Evolutionary conservation across 1,140 invertebrate genomes (phyloP), one percentile per base, ranked within the genome.

Genomic region (Eumaeus atala): DNA sequence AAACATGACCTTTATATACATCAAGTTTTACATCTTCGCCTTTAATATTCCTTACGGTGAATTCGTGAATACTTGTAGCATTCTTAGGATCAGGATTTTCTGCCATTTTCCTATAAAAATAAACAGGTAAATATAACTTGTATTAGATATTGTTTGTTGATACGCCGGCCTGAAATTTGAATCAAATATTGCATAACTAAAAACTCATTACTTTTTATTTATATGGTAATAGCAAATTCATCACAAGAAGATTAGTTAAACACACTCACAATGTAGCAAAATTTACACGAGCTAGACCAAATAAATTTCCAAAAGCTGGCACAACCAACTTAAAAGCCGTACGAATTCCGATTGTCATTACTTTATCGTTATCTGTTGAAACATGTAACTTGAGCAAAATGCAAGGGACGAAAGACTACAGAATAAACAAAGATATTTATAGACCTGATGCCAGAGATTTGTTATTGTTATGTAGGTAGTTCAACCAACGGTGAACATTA

Each of bases 1-100:
- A 88, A 10, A 95, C 93, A 77, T 93, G 90, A 9, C 90, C 93
- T 74, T 91, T 91, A 81, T 95, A 96, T 69, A 91, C 91, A 49
- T 92, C 91, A 53, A 96, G 70, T 0, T 92, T 90, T 0, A 96
- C 91, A 50, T 92, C 89, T 64, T 95, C 91, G 8, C 94, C 95
- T 67, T 93, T 89, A 34, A 95, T 95, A 71, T 95, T 92, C 42
- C 89, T 90, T 0, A 92, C 94, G 28, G 89, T 91, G 69, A 96
- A 96, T 57, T 95, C 92, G 66, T 96, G 94, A 44, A 96, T 90
- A 0, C 92, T 91, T 14, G 72, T 87, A 3, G 93, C 93, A 42
- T 84, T 88, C 64, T 91, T 89, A 56, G 83, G 87, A 54, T 88
- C 81, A 1, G 78, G 70, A 62, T 77, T 80, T n/a, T 66, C 58